Base-by-base conservation (phyloP, 2,113 vertebrate species). In the Salvelinus sp. region DNA sequence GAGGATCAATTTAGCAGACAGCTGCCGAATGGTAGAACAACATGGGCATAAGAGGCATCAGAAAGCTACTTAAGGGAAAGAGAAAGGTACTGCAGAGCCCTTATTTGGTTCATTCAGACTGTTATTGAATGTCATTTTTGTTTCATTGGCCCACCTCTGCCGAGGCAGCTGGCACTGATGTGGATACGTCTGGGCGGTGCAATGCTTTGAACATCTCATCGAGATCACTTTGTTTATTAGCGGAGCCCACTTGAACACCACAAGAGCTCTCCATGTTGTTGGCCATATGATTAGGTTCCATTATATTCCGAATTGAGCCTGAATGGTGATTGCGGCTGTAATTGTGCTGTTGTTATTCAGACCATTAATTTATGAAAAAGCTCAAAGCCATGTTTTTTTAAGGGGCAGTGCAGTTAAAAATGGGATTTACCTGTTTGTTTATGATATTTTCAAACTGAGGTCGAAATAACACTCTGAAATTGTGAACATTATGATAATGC, bases 1-100 rank as follows among this genome's bases (percentile, higher is more conserved):
- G 50, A 14, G 70, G 76, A 76, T 50, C 28, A 47, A 47, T 71
- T 76, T 73, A 47, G 28, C 13, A 23, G 66, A 62, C 80, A 82
- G 77, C 78, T 76, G 65, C 70, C 60, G 12, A 13, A 73, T 25
- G 58, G 60, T 25, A 38, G 38, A 50, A 50, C 58, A 58, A 44
- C 38, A 44, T 44, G 38, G 38, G 47, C 50, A 54, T 54, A 54
- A 54, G 50, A 54, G 3, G 50, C 16, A 54, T 54, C 16, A 16
- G 16, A 54, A 54, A 54, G 50, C 50, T 54, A 18, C 50, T 18
- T 3, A 18, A 14, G 50, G 12, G 16, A 54, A 54, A 54, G 50
- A 14, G 4, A 54, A 54, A 54, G 50, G 16, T 54, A 3, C 50
- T 54, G 50, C 50, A 54, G 16, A 16, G 48, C 48, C 57, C 67